Evolutionary conservation across 2,888 invertebrate genomes (phyloP).

Genomic region (Exocentrus adspersus): DNA sequence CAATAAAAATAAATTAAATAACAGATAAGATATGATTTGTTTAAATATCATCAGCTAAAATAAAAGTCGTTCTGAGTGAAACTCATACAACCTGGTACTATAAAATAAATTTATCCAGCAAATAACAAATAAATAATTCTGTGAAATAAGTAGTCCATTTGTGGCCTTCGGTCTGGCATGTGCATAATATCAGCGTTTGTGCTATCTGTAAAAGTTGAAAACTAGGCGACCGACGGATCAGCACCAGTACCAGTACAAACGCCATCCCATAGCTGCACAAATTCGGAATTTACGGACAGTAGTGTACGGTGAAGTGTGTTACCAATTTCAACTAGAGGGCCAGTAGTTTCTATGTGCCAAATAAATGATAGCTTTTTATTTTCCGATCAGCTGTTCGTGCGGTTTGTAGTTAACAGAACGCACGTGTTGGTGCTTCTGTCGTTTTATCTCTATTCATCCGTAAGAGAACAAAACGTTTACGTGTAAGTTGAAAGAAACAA

Average conservation of each 20-base stretch:
- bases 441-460: neutral
- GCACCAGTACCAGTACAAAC: constrained; percentile 7
- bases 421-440: constrained; percentile 15
- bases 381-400: constrained; percentile 40
- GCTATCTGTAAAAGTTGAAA: constrained; percentile 17
- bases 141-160: constrained; percentile 12
- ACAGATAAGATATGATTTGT: constrained; percentile 23
- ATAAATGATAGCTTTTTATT: constrained; percentile 47
- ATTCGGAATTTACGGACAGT: constrained; percentile 3
- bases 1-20: constrained; percentile 7
- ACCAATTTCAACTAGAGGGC: constrained; percentile 18
- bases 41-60: constrained; percentile 10
- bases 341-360: constrained; percentile 28
- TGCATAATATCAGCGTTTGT: constrained; percentile 22
- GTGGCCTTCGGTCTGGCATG: constrained; percentile 21
- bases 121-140: too few species aligned
- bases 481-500: neutral
- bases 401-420: constrained; percentile 22
- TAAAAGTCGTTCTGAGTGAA: neutral
- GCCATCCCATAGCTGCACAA: constrained; percentile 12
- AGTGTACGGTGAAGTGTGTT: constrained; percentile 13
- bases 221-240: constrained; percentile 18
- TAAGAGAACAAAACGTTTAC: too few species aligned
- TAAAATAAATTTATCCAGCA: constrained; percentile 13
- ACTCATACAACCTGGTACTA: constrained; percentile 2